Evolutionary conservation across 2,888 invertebrate genomes (phyloP), one percentile per base, ranked within the genome.

Genomic region (Rhyacophila evoluta): DNA sequence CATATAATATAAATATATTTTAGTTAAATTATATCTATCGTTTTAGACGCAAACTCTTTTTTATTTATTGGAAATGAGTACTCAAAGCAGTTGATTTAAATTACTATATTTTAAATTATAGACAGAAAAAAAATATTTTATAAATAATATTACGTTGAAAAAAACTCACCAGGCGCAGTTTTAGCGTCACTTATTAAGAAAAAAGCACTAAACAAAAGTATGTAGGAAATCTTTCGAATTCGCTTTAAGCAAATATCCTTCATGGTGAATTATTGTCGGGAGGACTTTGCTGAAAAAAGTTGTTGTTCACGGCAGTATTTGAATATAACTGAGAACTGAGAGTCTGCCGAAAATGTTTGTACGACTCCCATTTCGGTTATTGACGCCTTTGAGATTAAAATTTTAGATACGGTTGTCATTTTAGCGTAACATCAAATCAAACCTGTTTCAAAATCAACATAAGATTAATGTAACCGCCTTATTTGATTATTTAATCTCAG

Each of bases 121-220:
- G n/a, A n/a, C n/a, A n/a, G n/a, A n/a, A n/a, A n/a, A n/a, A n/a
- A n/a, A n/a, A n/a, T n/a, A n/a, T n/a, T n/a, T n/a, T n/a, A n/a
- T n/a, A n/a, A n/a, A n/a, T n/a, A n/a, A n/a, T n/a, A n/a, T n/a
- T n/a, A n/a, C n/a, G n/a, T 8, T 70, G 2, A 25, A 11, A 72
- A 72, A 72, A 36, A 79, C 81, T 79, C 33, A 82, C 81, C 81
- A 25, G 80, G 80, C 6, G 81, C 80, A 29, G 81, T 82, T 79
- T 78, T 80, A 2, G 79, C 77, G 15, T 25, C 25, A 19, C 39
- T 11, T 25, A 71, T 15, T 10, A 2, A 12, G 36, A 72, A 19
- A 39, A 39, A 69, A 55, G 19, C 73, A 73, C 68, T 37, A 15
- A 74, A 71, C 8, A 70, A 12, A 69, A 28, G n/a, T 28, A 72